Evolutionary conservation across 2,888 invertebrate species (phyloP), one percentile per base, ranked within the genome.

Genomic region (Zelleria hepariella): DNA sequence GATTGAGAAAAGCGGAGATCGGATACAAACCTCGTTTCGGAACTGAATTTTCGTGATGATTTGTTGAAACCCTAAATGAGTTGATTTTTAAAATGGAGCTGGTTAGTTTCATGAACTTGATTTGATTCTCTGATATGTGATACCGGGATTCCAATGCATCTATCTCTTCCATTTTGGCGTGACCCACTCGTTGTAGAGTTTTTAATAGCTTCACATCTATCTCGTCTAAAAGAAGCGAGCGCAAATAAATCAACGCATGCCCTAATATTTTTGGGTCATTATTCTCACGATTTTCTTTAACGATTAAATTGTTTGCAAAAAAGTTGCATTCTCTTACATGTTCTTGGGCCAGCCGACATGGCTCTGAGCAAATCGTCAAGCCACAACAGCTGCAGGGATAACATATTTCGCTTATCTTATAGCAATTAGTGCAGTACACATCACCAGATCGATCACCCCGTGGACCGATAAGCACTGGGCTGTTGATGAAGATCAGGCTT

Each of bases 401-500:
- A 61, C 74, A 77, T 23, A 65, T 60, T 60, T 79, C 75, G 63
- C 80, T 72, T 60, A 78, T 76, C 68, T 86, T 85, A 68, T 90
- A 92, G 71, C 94, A 95, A 64, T 82, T 87, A 5, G 91, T 86
- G 73, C 94, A 95, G 63, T 87, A 87, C 56, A 89, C 80, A 56
- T 89, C 83, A n/a, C 82, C 76, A 26, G 82, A 78, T 58, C 77
- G 79, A 62, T 90, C 83, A 7, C 89, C 88, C 54, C 93, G 89
- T 0, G 94, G 93, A 1, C 94, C 94, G 26, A 92, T 71, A 2
- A 93, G 84, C 21, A 95, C 71, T 0, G 95, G 92, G 58, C 81
- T 85, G 72, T 95, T 95, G 23, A 80, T 77, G 71, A 93, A 94
- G 62, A 95, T 91, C 4, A 93, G 69, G 67, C 92, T 91, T 58